Percentiles rank a stretch among this genome's conserved stretches.
These are phyloP conservation scores for Cecidostiba fungosa DNA, from an alignment of 2,888 invertebrate species.

Conservation along the genomic window DNA sequence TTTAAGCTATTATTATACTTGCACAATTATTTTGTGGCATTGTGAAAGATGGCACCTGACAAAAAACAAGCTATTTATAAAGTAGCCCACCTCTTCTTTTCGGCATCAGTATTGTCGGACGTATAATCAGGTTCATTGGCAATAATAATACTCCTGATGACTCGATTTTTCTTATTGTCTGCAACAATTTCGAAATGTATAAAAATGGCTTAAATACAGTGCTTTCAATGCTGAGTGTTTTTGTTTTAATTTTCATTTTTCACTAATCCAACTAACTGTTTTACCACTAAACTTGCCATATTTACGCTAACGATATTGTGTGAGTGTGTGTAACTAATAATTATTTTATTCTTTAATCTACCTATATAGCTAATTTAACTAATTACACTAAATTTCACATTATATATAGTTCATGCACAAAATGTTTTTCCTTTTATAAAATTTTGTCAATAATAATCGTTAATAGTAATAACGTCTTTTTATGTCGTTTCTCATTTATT, in stretches of 20 bases:
- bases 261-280: background rate
- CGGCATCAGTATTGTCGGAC: conserved; percentile 49
- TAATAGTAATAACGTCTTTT: too few relatives aligned
- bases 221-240: conserved; percentile 5
- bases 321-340: background rate
- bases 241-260: conserved; percentile 10
- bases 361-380: background rate
- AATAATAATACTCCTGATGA: background rate
- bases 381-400: background rate
- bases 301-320: background rate
- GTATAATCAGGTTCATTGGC: conserved; percentile 43
- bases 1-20: conserved; percentile 61
- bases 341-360: conserved; percentile 1
- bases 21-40: conserved; percentile 59
- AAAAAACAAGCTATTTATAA: conserved; percentile 54
- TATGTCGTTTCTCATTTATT: background rate
- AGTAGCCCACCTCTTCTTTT: conserved; percentile 51
- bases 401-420: background rate
- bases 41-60: conserved; percentile 58
- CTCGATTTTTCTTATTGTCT: background rate
- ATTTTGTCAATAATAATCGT: background rate
- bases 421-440: background rate
- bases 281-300: background rate
- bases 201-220: conserved; percentile 39
- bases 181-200: background rate